These are phyloP conservation scores for Panurus biarmicus DNA, from an alignment of 2,113 vertebrate species.

Conservation along the genomic window DNA sequence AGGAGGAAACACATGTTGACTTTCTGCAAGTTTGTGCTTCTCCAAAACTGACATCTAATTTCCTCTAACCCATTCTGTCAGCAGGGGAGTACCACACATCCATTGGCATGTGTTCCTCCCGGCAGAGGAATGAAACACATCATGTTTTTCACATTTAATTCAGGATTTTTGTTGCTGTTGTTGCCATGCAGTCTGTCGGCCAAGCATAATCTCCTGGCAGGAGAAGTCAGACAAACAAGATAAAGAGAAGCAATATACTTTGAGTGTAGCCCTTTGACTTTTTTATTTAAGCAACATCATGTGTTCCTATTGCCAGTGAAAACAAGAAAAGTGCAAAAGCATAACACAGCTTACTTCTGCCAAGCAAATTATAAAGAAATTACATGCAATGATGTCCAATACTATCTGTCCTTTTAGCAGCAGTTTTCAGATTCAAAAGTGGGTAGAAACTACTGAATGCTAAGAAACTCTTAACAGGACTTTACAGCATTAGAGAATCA, in stretches of 20 bases:
- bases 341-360: background rate
- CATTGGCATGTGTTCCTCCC: background rate
- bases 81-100: background rate
- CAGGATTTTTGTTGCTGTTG: background rate
- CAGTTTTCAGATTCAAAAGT: constrained; percentile 37
- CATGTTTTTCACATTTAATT: constrained; percentile 18
- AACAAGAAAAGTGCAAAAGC: background rate
- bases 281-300: constrained; percentile 10
- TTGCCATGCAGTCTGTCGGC: background rate
- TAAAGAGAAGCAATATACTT: constrained; percentile 31
- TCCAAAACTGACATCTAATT: constrained; percentile 5
- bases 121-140: background rate
- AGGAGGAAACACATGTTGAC: background rate
- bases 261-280: constrained; percentile 37
- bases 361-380: constrained; percentile 42
- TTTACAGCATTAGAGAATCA: background rate
- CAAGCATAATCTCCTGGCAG: constrained; percentile 15
- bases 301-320: background rate
- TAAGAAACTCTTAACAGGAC: background rate
- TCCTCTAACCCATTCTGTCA: background rate
- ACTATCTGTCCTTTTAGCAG: constrained; percentile 6
- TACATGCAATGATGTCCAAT: background rate
- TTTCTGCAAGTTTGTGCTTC: background rate
- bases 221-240: constrained; percentile 3
- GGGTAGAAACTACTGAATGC: background rate